These are phyloP conservation scores for Piliocolobus tephrosceles DNA, from an alignment of 2,113 vertebrate species.

Conservation along the genomic window DNA sequence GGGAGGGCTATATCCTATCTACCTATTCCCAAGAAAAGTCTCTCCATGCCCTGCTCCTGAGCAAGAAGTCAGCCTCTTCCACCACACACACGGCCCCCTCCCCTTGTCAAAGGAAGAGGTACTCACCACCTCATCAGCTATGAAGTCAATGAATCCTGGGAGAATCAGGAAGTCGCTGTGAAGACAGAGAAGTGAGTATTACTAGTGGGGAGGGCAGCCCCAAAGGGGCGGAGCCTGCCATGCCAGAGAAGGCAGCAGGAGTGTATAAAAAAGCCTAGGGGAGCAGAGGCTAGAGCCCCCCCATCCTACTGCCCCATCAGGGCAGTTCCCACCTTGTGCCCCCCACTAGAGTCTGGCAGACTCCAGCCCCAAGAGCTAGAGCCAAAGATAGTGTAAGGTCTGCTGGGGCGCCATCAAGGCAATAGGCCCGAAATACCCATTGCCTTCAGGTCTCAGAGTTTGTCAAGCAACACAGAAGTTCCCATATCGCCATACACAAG, in stretches of 20 bases:
- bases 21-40: neutral
- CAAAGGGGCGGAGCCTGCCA: neutral
- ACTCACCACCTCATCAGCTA: constrained; percentile 96
- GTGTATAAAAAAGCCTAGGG: neutral
- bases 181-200: constrained; percentile 42
- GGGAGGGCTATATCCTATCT: too few species aligned
- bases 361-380: neutral
- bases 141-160: constrained; percentile 96
- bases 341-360: neutral
- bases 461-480: neutral
- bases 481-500: neutral
- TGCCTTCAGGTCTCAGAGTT: neutral
- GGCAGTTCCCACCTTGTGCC: neutral
- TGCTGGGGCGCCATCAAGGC: neutral
- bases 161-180: constrained; percentile 95
- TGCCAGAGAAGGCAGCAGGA: neutral
- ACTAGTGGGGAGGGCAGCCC: neutral
- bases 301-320: too few species aligned
- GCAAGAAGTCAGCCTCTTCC: neutral
- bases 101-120: neutral
- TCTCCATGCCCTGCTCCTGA: neutral
- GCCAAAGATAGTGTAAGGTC: neutral
- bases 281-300: neutral
- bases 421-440: neutral
- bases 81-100: neutral